Conservation (phyloP, 1,140 invertebrate genomes). For the Bombus ignitus region DNA sequence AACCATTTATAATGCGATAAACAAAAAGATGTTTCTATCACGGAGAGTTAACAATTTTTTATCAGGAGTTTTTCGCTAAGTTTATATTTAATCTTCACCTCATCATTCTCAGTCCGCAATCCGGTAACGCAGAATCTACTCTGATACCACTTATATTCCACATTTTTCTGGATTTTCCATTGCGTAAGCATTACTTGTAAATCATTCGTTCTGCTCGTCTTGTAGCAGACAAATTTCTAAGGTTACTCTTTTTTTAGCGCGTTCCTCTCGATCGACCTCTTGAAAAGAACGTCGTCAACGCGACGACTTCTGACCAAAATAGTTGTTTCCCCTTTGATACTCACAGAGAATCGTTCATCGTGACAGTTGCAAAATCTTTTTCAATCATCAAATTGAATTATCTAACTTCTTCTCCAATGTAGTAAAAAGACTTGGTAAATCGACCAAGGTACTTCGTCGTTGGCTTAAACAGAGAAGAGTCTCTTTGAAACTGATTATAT, state of each 20-base stretch:
- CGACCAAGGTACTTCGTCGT: no score
- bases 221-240: constrained; percentile 12
- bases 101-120: no score
- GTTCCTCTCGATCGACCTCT: constrained; percentile 1
- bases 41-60: neutral
- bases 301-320: constrained; percentile 59
- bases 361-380: neutral
- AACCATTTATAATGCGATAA: no score
- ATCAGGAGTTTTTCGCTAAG: neutral
- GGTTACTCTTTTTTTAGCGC: constrained; percentile 51
- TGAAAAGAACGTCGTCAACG: constrained; percentile 47
- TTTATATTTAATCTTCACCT: neutral
- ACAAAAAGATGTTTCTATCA: no score
- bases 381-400: neutral
- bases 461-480: neutral
- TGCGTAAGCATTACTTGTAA: constrained; percentile 16
- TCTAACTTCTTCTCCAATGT: neutral
- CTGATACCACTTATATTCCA: neutral
- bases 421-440: neutral
- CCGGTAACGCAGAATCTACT: neutral
- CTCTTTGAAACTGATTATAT: neutral
- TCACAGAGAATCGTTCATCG: neutral
- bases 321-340: constrained; percentile 50
- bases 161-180: neutral
- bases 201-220: constrained; percentile 1